Evolutionary conservation across 2,797 vertebrate species (phyloP).

Genomic region (Halcyon leucocephala): DNA sequence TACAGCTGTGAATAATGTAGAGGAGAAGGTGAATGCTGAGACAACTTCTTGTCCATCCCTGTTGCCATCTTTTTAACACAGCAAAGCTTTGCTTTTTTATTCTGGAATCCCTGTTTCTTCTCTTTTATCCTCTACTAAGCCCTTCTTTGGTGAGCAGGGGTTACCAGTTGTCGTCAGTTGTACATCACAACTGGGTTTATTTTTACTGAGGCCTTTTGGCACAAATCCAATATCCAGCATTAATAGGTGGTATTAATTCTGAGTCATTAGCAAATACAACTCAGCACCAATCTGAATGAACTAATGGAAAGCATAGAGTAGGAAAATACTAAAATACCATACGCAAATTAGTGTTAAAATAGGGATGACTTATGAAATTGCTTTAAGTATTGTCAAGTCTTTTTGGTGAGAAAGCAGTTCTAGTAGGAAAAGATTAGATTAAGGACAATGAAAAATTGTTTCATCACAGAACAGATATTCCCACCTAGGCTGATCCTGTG

Average conservation of each 20-base stretch:
- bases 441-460: background rate
- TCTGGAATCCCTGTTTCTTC: background rate
- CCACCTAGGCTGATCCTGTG: background rate
- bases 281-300: background rate
- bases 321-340: background rate
- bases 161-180: background rate
- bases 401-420: background rate
- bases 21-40: background rate
- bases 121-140: background rate
- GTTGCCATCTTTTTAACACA: background rate
- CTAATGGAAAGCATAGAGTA: background rate
- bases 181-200: background rate
- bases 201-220: background rate
- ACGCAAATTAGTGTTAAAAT: background rate
- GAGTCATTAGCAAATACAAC: background rate
- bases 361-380: background rate
- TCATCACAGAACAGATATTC: background rate
- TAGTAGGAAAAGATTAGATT: background rate
- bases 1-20: background rate
- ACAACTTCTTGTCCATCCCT: background rate
- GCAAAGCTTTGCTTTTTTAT: background rate
- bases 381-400: background rate
- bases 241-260: background rate
- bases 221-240: background rate
- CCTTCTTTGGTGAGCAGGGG: background rate